A percentile compares a stretch with the other conserved stretches of the same genome.
Evolutionary conservation across 2,797 vertebrate genomes (phyloP).

Genomic region (Xenops minutus): DNA sequence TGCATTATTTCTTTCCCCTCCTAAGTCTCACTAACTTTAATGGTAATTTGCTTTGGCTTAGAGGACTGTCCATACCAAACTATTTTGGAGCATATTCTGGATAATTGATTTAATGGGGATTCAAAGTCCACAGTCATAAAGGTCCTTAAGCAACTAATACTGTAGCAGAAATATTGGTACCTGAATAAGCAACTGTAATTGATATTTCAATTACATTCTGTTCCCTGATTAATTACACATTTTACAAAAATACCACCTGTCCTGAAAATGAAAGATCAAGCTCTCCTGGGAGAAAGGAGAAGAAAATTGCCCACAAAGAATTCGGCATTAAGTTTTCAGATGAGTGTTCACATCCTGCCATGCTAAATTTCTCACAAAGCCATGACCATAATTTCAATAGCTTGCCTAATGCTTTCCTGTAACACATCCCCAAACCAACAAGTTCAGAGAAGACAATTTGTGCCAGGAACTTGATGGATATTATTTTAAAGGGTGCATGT

Average conservation of each 20-base stretch:
- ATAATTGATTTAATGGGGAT: background rate
- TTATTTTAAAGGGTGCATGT: background rate
- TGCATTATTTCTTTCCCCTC: background rate
- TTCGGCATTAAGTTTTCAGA: background rate
- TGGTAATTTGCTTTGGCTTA: background rate
- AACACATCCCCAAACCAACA: background rate
- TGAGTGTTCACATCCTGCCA: background rate
- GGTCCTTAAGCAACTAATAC: background rate
- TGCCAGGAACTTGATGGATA: background rate
- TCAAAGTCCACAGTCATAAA: background rate
- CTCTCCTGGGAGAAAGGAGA: background rate
- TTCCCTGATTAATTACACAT: background rate
- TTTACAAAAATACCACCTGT: background rate
- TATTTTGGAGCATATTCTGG: background rate
- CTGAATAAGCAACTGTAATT: slow-evolving; percentile 2
- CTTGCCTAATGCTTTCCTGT: background rate
- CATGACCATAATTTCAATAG: background rate
- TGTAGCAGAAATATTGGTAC: background rate
- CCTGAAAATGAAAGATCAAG: background rate
- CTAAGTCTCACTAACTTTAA: background rate
- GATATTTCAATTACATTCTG: background rate
- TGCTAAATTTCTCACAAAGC: background rate
- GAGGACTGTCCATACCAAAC: background rate
- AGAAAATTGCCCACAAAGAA: background rate
- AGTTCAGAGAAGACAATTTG: background rate